These are phyloP conservation scores for Cheirogaleus medius DNA, from an alignment of 2,113 vertebrate species.

Conservation along the genomic window DNA sequence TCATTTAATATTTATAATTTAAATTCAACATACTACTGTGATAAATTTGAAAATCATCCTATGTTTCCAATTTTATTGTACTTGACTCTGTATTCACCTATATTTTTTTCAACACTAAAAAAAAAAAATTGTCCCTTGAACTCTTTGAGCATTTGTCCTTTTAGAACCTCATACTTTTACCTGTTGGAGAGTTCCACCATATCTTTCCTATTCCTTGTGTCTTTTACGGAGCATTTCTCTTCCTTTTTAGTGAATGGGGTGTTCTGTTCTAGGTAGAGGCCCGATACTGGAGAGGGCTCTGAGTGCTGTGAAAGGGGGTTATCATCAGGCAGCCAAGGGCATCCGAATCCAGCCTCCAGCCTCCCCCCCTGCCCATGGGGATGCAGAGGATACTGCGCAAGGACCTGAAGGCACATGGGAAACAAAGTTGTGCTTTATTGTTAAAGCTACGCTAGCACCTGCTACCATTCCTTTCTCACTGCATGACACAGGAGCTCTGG, in stretches of 20 bases:
- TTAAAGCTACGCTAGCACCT: not conserved
- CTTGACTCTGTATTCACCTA: not conserved
- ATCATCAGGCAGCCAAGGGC: not conserved
- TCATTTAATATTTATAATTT: slow-evolving; percentile 63
- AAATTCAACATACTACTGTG: not conserved
- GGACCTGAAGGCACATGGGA: not conserved
- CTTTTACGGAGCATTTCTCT: not conserved
- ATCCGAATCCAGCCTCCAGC: not conserved
- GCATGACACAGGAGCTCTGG: not conserved
- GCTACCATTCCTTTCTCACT: not conserved
- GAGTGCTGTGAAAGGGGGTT: not conserved
- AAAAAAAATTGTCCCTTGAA: not conserved
- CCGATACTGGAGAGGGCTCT: not conserved
- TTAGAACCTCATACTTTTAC: not conserved
- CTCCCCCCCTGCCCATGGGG: not conserved
- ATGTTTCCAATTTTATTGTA: not conserved
- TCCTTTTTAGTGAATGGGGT: not conserved
- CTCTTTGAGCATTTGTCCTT: not conserved
- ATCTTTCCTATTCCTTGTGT: not conserved
- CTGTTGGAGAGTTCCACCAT: not conserved
- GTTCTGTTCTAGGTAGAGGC: not conserved
- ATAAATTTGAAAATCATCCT: slow-evolving; percentile 41
- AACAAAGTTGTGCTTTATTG: not conserved
- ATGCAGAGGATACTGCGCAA: not conserved
- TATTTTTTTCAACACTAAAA: slow-evolving; percentile 43